Conservation (phyloP, 2,888 invertebrate species). For the Macaria notata region DNA sequence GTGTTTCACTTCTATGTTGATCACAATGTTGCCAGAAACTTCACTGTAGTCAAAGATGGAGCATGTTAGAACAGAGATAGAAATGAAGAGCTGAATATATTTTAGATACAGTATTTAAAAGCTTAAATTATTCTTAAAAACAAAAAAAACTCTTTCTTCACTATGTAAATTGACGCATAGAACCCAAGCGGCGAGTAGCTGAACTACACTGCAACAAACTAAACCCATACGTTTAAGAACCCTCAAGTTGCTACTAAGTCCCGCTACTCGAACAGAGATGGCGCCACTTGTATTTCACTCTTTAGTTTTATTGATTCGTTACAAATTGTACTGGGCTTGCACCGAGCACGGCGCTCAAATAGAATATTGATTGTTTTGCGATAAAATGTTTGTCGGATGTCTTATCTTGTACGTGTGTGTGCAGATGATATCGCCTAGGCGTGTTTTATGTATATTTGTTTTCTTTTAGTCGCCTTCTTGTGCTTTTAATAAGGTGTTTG, state of each 20-base stretch:
- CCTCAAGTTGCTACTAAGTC: conserved; percentile 12
- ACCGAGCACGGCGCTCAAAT: conserved; percentile 46
- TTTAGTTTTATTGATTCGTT: conserved; percentile 15
- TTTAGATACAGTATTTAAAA: too few species aligned
- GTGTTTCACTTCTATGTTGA: too few species aligned
- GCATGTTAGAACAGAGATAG: too few species aligned
- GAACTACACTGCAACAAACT: conserved; percentile 17
- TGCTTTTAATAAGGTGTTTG: background rate
- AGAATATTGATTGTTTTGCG: conserved; percentile 61
- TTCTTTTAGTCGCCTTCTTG: background rate
- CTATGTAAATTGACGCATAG: background rate
- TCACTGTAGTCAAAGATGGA: too few species aligned
- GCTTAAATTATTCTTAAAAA: too few species aligned
- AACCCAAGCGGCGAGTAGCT: conserved; percentile 19
- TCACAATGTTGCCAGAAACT: too few species aligned
- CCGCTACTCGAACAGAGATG: conserved; percentile 36
- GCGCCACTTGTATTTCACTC: conserved; percentile 25
- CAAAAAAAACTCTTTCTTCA: background rate
- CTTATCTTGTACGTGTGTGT: conserved; percentile 53
- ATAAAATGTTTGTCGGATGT: conserved; percentile 50
- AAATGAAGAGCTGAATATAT: too few species aligned
- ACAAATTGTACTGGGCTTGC: conserved; percentile 23
- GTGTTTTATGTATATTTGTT: conserved; percentile 35
- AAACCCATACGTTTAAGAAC: background rate
- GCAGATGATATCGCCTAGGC: conserved; percentile 33